Evolutionary conservation across 2,888 invertebrate species (phyloP), one percentile per base, ranked within the genome.

Genomic region (Agonopterix subpropinquella): DNA sequence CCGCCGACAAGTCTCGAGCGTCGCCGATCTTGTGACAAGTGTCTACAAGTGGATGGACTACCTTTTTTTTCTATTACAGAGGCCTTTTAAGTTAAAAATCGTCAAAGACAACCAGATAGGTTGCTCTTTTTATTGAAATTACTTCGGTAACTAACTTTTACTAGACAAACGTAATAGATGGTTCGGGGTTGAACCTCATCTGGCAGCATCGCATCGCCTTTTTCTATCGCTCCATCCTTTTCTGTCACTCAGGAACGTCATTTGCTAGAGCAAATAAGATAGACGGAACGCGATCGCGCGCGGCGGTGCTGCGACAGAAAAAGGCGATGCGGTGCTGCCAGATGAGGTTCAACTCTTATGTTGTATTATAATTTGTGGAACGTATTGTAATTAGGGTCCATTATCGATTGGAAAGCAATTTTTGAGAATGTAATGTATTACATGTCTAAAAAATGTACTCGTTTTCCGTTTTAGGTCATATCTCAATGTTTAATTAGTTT

Each of bases 401-500:
- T 53, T 48, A 9, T 9, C 9, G n/a, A 39, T 39, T 39, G 39
- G 39, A 39, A n/a, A 39, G n/a, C 28, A 28, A 28, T 28, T 28
- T 28, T 28, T 28, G 28, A 28, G 39, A 39, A 39, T 39, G 39
- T n/a, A 28, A 39, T 10, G n/a, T 1, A 9, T 39, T 39, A 28
- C 28, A 39, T 39, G 10, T n/a, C n/a, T 39, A 39, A 39, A 28
- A 28, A 28, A 28, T 28, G 28, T 28, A 7, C 5, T 7, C 28
- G 28, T 28, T 28, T 28, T 28, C 28, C 28, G 10, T n/a, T 42
- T n/a, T 42, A 42, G 41, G 43, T 44, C 35, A 41, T 48, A 4
- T 45, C 44, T 44, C 45, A 45, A 45, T 41, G 36, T 45, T 39
- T 73, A 73, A 67, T 78, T 80, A 78, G 74, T 76, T 78, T 58